Evolutionary conservation across 1,140 invertebrate genomes (phyloP), one percentile per base, ranked within the genome.

Genomic region (Philaenus spumarius): DNA sequence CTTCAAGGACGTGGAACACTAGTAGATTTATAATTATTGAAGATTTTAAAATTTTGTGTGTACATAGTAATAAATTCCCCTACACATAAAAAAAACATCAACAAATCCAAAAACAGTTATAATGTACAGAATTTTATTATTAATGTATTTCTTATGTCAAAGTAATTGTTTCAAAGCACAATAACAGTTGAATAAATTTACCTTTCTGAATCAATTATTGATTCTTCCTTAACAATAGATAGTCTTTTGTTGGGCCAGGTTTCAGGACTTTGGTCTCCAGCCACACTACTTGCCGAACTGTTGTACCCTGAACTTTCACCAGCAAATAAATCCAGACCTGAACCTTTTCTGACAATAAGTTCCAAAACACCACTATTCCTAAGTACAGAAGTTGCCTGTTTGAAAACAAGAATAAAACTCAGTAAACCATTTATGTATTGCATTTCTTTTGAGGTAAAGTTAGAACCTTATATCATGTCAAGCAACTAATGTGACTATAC

Each of bases 291-390:
- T 12, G 86, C 85, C 0, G 86, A 89, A 66, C 84, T 87, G 64
- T 89, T 88, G 70, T 89, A 89, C 4, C 86, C 86, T 58, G 83
- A 86, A 34, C 85, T 88, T 71, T 89, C 86, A 17, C 84, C 84
- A 1, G 86, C 86, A 63, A 89, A 85, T 22, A 89, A 75, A 68
- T 90, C 86, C 0, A 80, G 77, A 51, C 85, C 89, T 2, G 82
- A 84, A 7, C 84, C 84, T 66, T 87, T 86, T 26, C 83, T 75
- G 14, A 92, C 78, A 14, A 85, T 67, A 59, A 93, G 74, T 58
- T 88, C 85, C 40, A 93, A 75, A 14, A 86, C 80, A 47, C 83
- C 80, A 22, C 82, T 82, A 7, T 81, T 80, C 71, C 90, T 90
- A 78, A 93, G 82, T 50, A 88, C 77, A 59, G 83, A 80, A 48